Evolutionary conservation across 2,888 invertebrate species (phyloP).

Genomic region (Saturnia pavonia): DNA sequence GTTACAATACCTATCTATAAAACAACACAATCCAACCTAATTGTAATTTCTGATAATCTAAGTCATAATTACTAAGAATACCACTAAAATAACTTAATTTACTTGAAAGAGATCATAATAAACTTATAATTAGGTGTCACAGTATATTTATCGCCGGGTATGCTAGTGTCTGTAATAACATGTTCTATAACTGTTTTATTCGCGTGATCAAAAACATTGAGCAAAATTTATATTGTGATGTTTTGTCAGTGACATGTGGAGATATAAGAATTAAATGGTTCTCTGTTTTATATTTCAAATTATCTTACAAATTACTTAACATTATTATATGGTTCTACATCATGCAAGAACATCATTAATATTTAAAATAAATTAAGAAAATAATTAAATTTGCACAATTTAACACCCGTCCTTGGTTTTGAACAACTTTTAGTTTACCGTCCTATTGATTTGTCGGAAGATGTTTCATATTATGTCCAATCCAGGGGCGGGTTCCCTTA

Average conservation of each 20-base stretch:
- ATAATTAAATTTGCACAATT: slow-evolving; percentile 69
- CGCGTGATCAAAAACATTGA: slow-evolving; percentile 37
- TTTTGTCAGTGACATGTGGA: slow-evolving; percentile 55
- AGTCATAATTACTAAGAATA: slow-evolving; percentile 44
- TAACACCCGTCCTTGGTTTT: slow-evolving; percentile 45
- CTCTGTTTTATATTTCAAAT: slow-evolving; percentile 63
- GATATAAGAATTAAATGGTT: slow-evolving; percentile 63
- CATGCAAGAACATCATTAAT: slow-evolving; percentile 47
- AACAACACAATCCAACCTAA: slow-evolving; percentile 33
- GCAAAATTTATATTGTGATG: slow-evolving; percentile 61
- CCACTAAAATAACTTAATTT: slow-evolving; percentile 68
- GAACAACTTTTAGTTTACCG: slow-evolving; percentile 32
- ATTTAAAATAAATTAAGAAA: slow-evolving; percentile 74
- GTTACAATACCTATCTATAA: slow-evolving; percentile 16
- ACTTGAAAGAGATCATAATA: slow-evolving; percentile 81
- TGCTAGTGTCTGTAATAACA: slow-evolving; percentile 43
- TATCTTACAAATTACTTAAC: slow-evolving; percentile 79
- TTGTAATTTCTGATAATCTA: slow-evolving; percentile 43
- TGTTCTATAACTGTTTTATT: slow-evolving; percentile 16
- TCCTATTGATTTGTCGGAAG: slow-evolving; percentile 30
- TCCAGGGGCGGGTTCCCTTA: slow-evolving; percentile 35
- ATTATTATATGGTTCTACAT: slow-evolving; percentile 64
- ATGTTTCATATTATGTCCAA: slow-evolving; percentile 8
- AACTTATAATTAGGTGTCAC: slow-evolving; percentile 77
- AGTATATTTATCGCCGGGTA: slow-evolving; percentile 43